These are phyloP conservation scores for Apolygus lucorum DNA, from an alignment of 1,140 invertebrate genomes.

Conservation along the genomic window DNA sequence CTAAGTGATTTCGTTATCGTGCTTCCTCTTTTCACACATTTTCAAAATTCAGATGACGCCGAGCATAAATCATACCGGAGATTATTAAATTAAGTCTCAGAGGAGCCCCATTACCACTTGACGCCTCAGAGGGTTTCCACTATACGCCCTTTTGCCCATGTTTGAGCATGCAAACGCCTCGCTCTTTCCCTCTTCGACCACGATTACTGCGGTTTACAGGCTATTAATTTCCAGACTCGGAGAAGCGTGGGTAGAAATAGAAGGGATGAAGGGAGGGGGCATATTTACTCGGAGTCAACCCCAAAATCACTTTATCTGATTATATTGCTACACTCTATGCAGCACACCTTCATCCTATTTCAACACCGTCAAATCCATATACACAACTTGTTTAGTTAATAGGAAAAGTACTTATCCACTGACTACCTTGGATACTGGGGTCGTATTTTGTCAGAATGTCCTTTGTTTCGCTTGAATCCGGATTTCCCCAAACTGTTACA, in stretches of 20 bases:
- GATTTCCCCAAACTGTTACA: background rate
- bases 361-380: background rate
- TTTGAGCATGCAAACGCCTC: background rate
- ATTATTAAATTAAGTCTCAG: background rate
- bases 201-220: background rate
- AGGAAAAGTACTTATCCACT: no score
- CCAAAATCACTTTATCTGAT: background rate
- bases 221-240: background rate
- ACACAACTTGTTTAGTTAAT: background rate
- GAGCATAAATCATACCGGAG: background rate
- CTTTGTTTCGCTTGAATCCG: background rate
- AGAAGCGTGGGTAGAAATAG: no score
- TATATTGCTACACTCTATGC: background rate
- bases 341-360: background rate
- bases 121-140: background rate
- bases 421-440: no score
- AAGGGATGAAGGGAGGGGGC: background rate
- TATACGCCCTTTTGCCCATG: background rate
- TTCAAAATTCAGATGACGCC: background rate
- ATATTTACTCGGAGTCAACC: background rate
- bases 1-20: background rate
- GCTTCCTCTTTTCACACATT: background rate
- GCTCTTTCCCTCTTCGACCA: background rate
- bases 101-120: background rate
- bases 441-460: background rate